phyloP scores from a whole-genome alignment of 2,888 invertebrate genomes.

The Hemaris fuciformis region DNA sequence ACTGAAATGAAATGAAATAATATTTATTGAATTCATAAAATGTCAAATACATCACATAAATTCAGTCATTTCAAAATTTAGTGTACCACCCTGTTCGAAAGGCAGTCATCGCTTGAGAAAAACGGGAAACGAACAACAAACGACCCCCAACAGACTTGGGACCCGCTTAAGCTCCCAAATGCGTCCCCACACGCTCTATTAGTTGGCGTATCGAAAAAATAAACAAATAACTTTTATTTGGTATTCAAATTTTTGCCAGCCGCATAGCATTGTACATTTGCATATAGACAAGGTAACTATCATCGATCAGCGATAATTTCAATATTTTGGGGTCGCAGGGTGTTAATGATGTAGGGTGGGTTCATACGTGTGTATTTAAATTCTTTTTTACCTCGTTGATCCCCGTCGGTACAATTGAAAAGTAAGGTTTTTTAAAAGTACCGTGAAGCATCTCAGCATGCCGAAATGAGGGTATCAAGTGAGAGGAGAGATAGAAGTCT shows the following conservation, averaged over 20 bases:
- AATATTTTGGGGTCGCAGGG: slow-evolving; percentile 49
- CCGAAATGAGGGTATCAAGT: no score
- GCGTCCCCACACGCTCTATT: slow-evolving; percentile 51
- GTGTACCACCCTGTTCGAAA: no score
- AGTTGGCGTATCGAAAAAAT: slow-evolving; percentile 65
- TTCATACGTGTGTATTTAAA: slow-evolving; percentile 38
- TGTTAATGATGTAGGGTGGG: slow-evolving; percentile 39
- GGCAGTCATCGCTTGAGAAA: no score
- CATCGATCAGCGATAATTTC: slow-evolving; percentile 67
- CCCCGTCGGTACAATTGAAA: no score
- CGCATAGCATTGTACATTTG: slow-evolving; percentile 61
- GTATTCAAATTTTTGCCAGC: slow-evolving; percentile 70
- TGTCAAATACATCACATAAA: no score
- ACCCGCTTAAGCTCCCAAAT: neutral
- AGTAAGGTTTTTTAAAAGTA: no score
- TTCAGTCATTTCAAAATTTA: no score
- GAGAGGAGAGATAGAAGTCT: no score
- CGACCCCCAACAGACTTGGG: neutral
- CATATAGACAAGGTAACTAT: slow-evolving; percentile 73
- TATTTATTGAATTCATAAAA: no score
- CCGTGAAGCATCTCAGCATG: no score
- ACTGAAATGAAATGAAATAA: no score
- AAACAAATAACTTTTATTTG: slow-evolving; percentile 67
- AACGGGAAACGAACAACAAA: no score
- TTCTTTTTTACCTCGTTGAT: neutral